Base-by-base conservation (phyloP, 2,113 vertebrate genomes). In the Colaptes auratus region DNA sequence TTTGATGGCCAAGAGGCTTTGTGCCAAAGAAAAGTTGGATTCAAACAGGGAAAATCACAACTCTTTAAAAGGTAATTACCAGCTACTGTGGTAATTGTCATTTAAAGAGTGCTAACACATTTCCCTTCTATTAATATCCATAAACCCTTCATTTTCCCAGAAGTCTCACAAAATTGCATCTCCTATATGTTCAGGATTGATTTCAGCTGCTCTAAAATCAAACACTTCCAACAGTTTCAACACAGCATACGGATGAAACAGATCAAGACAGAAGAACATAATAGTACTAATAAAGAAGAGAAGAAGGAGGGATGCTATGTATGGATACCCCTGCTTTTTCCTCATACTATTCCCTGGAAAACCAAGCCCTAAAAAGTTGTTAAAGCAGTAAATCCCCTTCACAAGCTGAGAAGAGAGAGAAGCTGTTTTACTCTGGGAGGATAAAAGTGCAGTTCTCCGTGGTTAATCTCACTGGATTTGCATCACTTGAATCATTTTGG, bases 21-120 rank as follows among this genome's bases (percentile, higher is more conserved):
- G 60, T 48, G 61, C 73, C 87, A 93, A 87, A 87, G 48, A 75
- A 95, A 89, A 81, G 16, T 66, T 84, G 2, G 63, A 81, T 86
- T 92, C 84, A 90, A 82, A 83, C 72, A 81, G 48, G 79, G 92
- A 89, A 93, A 95, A 93, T 89, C 78, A 74, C 87, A 86, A 74
- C 61, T 78, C 58, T 95, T 86, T 82, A 53, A 78, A 84, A 92
- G 28, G 58, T 87, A 93, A 95, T 90, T 93, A 92, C 52, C 52
- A 86, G 69, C 73, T 74, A 90, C 83, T 74, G 52, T 67, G 75
- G 23, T 52, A 52, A 52, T 25, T 52, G 50, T 23, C 50, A 52
- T 25, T 52, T 52, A 52, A 52, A 52, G 76, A 88, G 27, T 42
- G 39, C 39, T 89, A 59, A 94, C 89, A 71, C 9, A 0, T 66